Conservation (phyloP, 2,113 vertebrate genomes). For the Tychaedon coryphoeus region DNA sequence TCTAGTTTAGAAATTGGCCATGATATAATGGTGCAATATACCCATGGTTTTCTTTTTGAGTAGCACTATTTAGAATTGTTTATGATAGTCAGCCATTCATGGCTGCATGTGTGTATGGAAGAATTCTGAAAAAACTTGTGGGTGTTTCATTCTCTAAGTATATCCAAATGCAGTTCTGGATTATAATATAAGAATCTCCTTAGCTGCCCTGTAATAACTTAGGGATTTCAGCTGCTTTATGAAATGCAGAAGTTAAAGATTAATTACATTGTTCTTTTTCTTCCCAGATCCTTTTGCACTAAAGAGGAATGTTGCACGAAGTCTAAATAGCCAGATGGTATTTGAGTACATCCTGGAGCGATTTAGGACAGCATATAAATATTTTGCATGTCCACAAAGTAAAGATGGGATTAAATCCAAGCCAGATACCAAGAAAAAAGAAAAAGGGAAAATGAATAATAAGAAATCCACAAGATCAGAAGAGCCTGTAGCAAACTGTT, state of each 20-base stretch:
- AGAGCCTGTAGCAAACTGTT: slow-evolving; percentile 64
- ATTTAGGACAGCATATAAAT: slow-evolving; percentile 92
- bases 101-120: neutral
- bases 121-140: neutral
- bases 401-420: slow-evolving; percentile 75
- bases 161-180: neutral
- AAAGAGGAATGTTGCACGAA: slow-evolving; percentile 97
- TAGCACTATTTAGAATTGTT: neutral
- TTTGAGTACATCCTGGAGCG: slow-evolving; percentile 98
- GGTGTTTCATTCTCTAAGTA: neutral
- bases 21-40: neutral
- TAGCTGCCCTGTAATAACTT: neutral
- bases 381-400: slow-evolving; percentile 94
- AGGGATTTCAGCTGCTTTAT: neutral
- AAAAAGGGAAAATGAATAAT: slow-evolving; percentile 74
- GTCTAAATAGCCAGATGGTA: slow-evolving; percentile 98
- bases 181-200: neutral
- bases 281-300: slow-evolving; percentile 92
- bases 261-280: slow-evolving; percentile 23
- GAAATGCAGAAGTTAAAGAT: slow-evolving; percentile 3
- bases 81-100: neutral
- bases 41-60: neutral
- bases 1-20: neutral
- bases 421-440: slow-evolving; percentile 73
- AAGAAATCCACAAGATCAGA: slow-evolving; percentile 69